Percentiles rank a stretch among this genome's conserved stretches.
phyloP scores from a whole-genome alignment of 2,797 vertebrate genomes.

The Acanthis flammea region DNA sequence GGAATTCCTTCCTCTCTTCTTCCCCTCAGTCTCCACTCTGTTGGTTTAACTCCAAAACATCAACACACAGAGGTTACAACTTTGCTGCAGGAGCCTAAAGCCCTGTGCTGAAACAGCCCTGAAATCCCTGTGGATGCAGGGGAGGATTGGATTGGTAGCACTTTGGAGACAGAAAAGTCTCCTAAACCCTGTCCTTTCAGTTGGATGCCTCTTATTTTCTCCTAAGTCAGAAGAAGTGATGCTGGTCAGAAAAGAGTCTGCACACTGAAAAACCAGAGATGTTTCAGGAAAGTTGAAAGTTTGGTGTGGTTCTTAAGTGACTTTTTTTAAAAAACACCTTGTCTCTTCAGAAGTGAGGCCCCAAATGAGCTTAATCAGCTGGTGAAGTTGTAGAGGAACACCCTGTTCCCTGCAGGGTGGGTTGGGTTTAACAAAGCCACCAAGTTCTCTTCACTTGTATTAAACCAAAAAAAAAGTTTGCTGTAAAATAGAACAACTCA shows the following conservation, averaged over 20 bases:
- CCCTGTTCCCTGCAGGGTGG: not conserved
- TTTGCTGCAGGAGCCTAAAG: not conserved
- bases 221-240: not conserved
- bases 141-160: not conserved
- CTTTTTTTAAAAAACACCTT: not conserved
- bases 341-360: not conserved
- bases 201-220: not conserved
- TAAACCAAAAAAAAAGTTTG: not conserved
- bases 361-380: not conserved
- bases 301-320: not conserved
- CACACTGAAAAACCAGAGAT: not conserved
- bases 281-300: not conserved
- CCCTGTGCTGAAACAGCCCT: not conserved
- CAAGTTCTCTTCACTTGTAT: not conserved
- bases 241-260: not conserved
- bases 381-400: not conserved
- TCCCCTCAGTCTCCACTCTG: fast-evolving
- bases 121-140: not conserved
- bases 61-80: not conserved
- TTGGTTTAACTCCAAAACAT: not conserved
- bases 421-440: not conserved
- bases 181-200: not conserved
- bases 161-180: not conserved
- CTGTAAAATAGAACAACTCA: not conserved
- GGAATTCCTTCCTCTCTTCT: not conserved